A percentile compares a stretch with the other conserved stretches of the same genome.
Conservation (phyloP, 1,140 invertebrate genomes). For the Trichoplusia ni region DNA sequence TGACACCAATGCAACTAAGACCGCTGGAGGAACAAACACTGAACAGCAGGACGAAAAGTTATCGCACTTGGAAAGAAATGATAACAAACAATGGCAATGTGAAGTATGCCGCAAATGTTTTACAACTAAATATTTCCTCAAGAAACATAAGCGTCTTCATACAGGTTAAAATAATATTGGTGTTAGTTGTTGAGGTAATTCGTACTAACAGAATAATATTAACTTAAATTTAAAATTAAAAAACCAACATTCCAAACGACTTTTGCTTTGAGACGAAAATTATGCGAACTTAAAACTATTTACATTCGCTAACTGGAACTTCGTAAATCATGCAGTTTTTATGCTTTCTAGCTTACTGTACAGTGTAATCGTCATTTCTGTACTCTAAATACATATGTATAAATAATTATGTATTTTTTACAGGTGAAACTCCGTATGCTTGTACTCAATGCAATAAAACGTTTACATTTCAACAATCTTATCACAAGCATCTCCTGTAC, state of each 20-base stretch:
- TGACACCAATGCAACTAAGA: slow-evolving; percentile 32
- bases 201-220: slow-evolving; percentile 55
- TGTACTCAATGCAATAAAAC: slow-evolving; percentile 93
- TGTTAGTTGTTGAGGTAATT: slow-evolving; percentile 71
- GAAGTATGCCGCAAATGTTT: slow-evolving; percentile 92
- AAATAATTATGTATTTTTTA: slow-evolving; percentile 41
- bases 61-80: slow-evolving; percentile 50
- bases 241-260: too few relatives aligned
- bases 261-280: too few relatives aligned
- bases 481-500: slow-evolving; percentile 94
- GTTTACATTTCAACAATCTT: slow-evolving; percentile 95
- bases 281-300: not conserved
- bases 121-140: slow-evolving; percentile 94
- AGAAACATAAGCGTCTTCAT: slow-evolving; percentile 93
- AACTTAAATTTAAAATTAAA: not conserved
- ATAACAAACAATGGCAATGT: slow-evolving; percentile 87
- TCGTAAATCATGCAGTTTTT: not conserved
- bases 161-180: slow-evolving; percentile 81
- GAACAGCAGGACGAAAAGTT: slow-evolving; percentile 44
- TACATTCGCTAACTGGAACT: not conserved
- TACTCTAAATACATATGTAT: too few relatives aligned
- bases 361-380: too few relatives aligned
- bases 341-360: slow-evolving; percentile 1
- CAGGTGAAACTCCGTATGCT: slow-evolving; percentile 93
- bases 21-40: not conserved